Conservation (phyloP, 64 coral and sea anemone species). For the Stichodactyla helianthus region DNA sequence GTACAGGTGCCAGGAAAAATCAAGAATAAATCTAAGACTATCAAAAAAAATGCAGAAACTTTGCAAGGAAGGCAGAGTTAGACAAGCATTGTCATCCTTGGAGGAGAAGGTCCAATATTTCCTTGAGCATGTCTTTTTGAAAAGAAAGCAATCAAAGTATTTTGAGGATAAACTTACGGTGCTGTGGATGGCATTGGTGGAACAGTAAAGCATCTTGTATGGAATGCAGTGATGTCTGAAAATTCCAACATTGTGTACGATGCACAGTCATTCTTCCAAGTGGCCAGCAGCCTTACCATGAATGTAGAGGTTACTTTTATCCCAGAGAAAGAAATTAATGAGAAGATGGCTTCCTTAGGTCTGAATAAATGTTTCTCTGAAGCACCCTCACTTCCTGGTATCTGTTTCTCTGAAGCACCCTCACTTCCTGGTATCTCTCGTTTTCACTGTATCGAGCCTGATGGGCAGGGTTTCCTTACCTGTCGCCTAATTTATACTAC, state of each 20-base stretch:
- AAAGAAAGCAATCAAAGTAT: conserved; percentile 19
- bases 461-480: conserved; percentile 23
- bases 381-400: conserved; percentile 45
- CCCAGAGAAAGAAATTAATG: too few species aligned
- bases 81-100: conserved; percentile 19
- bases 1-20: conserved; percentile 8
- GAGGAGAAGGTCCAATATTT: conserved; percentile 27
- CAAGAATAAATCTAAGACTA: neutral
- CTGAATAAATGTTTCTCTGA: conserved; percentile 40
- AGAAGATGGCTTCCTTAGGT: too few species aligned
- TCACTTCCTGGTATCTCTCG: conserved; percentile 50
- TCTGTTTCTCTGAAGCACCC: conserved; percentile 43
- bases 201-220: conserved; percentile 11
- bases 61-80: conserved; percentile 41
- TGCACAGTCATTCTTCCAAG: conserved; percentile 50
- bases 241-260: conserved; percentile 20
- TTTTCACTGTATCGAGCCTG: conserved; percentile 68
- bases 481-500: conserved; percentile 32
- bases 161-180: conserved; percentile 32
- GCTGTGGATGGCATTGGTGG: conserved; percentile 27
- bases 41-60: conserved; percentile 44
- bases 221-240: conserved; percentile 12
- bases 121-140: conserved; percentile 40
- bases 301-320: conserved; percentile 25
- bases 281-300: conserved; percentile 33